Conservation (phyloP, 2,797 vertebrate genomes). For the Neosilurus hyrtlii region DNA sequence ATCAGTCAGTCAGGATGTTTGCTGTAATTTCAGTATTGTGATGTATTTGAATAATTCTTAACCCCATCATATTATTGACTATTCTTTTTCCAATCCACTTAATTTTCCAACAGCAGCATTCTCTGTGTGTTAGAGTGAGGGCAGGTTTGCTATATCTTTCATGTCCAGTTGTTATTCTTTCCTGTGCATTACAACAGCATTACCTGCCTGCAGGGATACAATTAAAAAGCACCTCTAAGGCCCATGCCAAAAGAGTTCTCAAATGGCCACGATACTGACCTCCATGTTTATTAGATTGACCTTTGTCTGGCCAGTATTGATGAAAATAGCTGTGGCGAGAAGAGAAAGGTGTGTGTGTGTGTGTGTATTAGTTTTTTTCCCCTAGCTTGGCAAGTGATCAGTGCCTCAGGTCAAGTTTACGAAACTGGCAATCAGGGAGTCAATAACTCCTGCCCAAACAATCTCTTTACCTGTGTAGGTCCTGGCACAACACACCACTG, state of each 20-base stretch:
- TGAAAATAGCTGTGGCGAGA: conserved; percentile 68
- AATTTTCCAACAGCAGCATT: conserved; percentile 2
- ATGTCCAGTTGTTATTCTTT: conserved; percentile 41
- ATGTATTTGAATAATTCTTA: neutral
- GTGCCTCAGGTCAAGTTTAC: conserved; percentile 79
- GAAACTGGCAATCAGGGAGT: conserved; percentile 77
- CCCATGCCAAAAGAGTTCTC: conserved; percentile 71
- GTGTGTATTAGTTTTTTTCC: conserved; percentile 31
- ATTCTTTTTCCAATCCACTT: neutral
- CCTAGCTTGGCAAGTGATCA: conserved; percentile 59
- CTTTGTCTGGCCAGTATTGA: conserved; percentile 74
- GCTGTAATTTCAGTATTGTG: conserved; percentile 15
- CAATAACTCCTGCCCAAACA: conserved; percentile 72
- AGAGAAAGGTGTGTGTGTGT: conserved; percentile 40
- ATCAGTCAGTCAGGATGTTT: conserved; percentile 6
- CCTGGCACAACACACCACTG: conserved; percentile 68
- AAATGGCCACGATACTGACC: conserved; percentile 73
- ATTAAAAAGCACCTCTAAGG: conserved; percentile 72
- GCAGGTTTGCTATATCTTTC: conserved; percentile 30
- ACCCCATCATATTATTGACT: neutral
- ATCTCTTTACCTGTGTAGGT: conserved; percentile 71
- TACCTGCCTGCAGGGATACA: conserved; percentile 69
- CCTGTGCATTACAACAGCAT: conserved; percentile 55
- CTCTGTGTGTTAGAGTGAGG: neutral
- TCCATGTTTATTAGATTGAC: conserved; percentile 82